Percentiles rank a stretch among this genome's conserved stretches.
Conservation (phyloP, 2,797 vertebrate species). For the Cyclopterus lumpus region DNA sequence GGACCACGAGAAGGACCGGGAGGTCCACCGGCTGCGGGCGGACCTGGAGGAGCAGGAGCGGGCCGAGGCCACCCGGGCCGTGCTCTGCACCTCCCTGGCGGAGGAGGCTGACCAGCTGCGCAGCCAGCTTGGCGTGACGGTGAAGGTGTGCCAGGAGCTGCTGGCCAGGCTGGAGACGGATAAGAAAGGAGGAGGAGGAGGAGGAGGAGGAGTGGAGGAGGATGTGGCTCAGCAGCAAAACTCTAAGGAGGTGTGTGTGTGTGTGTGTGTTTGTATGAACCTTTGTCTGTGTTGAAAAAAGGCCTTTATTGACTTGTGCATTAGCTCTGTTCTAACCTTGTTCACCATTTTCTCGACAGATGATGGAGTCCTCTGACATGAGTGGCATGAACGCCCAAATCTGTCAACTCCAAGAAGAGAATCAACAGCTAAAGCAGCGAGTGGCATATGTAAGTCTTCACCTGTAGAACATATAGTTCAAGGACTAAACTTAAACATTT, state of each 20-base stretch:
- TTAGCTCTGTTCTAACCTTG: constrained; percentile 6
- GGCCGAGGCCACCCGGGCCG: constrained; percentile 84
- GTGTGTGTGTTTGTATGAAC: constrained; percentile 73
- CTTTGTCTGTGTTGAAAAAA: background rate
- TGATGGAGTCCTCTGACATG: constrained; percentile 63
- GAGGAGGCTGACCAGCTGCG: constrained; percentile 90
- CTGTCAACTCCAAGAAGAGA: constrained; percentile 88
- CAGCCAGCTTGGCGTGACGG: constrained; percentile 86
- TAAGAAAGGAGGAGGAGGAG: constrained; percentile 60
- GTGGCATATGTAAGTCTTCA: constrained; percentile 88
- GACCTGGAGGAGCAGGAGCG: constrained; percentile 84
- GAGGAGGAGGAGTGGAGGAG: constrained; percentile 35
- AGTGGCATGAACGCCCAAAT: constrained; percentile 66
- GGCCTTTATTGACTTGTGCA: background rate
- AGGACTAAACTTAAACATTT: background rate
- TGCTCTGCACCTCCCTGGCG: constrained; percentile 88
- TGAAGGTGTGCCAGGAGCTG: constrained; percentile 93
- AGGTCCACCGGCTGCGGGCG: constrained; percentile 83
- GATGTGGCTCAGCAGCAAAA: constrained; percentile 54
- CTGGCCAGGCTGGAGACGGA: constrained; percentile 86
- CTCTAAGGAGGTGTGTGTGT: constrained; percentile 79
- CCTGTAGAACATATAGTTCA: constrained; percentile 19
- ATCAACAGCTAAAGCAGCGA: constrained; percentile 88
- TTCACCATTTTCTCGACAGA: constrained; percentile 55
- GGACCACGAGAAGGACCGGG: constrained; percentile 84